Conservation (phyloP, 2,888 invertebrate genomes). For the Gymnosoma rotundatum region DNA sequence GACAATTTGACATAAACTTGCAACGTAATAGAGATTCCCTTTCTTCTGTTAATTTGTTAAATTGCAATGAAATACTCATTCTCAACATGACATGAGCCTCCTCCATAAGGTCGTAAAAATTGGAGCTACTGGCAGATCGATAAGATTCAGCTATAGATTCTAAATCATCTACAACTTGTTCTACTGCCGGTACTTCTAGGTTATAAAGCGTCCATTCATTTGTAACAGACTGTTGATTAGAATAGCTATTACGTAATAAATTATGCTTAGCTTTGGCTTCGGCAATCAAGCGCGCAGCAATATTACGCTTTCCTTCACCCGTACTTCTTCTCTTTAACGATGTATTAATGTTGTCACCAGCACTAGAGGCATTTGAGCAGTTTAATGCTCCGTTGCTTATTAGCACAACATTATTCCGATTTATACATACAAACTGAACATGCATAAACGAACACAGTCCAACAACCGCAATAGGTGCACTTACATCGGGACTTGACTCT, state of each 20-base stretch:
- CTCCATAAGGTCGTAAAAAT: slow-evolving; percentile 88
- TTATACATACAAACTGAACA: slow-evolving; percentile 80
- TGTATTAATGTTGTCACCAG: slow-evolving; percentile 71
- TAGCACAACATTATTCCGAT: slow-evolving; percentile 78
- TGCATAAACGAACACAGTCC: slow-evolving; percentile 80
- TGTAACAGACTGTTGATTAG: slow-evolving; percentile 71
- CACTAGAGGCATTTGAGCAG: slow-evolving; percentile 52
- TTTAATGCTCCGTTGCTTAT: slow-evolving; percentile 78
- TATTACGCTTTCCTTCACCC: slow-evolving; percentile 76
- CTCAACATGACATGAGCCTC: slow-evolving; percentile 88
- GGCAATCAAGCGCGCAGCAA: slow-evolving; percentile 77
- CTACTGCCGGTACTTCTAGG: slow-evolving; percentile 86
- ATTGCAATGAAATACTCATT: slow-evolving; percentile 78
- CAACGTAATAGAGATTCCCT: slow-evolving; percentile 75
- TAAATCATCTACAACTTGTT: slow-evolving; percentile 87
- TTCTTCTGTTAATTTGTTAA: slow-evolving; percentile 74
- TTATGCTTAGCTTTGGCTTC: slow-evolving; percentile 79
- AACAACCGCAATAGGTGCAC: slow-evolving; percentile 80
- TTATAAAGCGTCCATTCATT: slow-evolving; percentile 89
- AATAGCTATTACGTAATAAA: slow-evolving; percentile 73
- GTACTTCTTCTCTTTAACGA: slow-evolving; percentile 70
- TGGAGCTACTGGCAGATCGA: slow-evolving; percentile 85
- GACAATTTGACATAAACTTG: slow-evolving; percentile 79
- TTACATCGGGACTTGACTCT: slow-evolving; percentile 80
- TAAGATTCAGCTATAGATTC: slow-evolving; percentile 86